These are phyloP conservation scores for Heliconius nattereri DNA, from an alignment of 1,140 invertebrate genomes.

Conservation along the genomic window DNA sequence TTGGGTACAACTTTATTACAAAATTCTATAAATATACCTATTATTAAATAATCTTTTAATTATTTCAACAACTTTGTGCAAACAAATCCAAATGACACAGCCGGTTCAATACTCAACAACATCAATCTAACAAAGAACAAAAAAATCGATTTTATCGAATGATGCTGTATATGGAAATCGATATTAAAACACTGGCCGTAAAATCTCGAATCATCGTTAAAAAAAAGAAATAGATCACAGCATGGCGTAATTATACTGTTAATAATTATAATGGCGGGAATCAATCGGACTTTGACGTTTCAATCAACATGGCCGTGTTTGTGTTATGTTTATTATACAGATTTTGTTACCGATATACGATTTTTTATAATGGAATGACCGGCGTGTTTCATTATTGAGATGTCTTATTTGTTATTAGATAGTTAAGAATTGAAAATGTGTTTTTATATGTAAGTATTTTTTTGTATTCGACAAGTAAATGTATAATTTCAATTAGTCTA, in stretches of 20 bases:
- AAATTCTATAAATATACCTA: not conserved
- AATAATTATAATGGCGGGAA: slow-evolving; percentile 51
- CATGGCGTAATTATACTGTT: slow-evolving; percentile 50
- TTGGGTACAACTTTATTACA: not conserved
- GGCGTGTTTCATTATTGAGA: slow-evolving; percentile 50
- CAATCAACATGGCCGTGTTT: slow-evolving; percentile 75
- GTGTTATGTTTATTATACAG: slow-evolving; percentile 75
- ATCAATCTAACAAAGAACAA: slow-evolving; percentile 42
- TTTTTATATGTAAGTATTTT: slow-evolving; percentile 23
- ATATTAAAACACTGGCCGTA: slow-evolving; percentile 54
- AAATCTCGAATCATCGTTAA: slow-evolving; percentile 51
- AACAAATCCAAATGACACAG: slow-evolving; percentile 30
- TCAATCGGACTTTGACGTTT: slow-evolving; percentile 66
- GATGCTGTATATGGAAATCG: slow-evolving; percentile 49
- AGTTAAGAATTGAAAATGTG: slow-evolving; percentile 36
- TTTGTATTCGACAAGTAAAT: slow-evolving; percentile 11
- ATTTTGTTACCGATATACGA: slow-evolving; percentile 77
- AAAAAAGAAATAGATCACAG: slow-evolving; percentile 49
- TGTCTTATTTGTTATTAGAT: slow-evolving; percentile 47
- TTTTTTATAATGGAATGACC: slow-evolving; percentile 63
- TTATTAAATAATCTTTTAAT: not conserved
- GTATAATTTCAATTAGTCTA: slow-evolving; percentile 12
- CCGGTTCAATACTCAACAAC: slow-evolving; percentile 34
- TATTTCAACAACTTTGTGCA: not conserved
- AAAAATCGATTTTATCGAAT: slow-evolving; percentile 46